Base-by-base conservation (phyloP, 2,113 vertebrate species). In the Hippocampus abdominalis region DNA sequence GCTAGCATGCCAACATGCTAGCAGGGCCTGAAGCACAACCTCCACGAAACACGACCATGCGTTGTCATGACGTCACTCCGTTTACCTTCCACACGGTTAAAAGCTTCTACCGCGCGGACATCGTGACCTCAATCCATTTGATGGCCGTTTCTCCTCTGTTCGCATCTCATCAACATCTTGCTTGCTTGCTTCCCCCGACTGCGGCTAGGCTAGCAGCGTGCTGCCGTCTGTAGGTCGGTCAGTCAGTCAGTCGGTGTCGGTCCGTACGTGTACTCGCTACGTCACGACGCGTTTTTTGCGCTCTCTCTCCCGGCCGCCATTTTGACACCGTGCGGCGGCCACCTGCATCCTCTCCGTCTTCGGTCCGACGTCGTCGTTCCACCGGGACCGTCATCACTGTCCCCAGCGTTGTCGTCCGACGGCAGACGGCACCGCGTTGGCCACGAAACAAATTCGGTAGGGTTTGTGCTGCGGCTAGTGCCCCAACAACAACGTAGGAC, bases 241-340 rank as follows among this genome's bases (percentile, higher is more conserved):
- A 12, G 54, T 57, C 54, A 12, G 54, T 25, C 5, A 2, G 7
- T 59, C 57, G 5, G 57, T 59, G 57, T 59, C 56, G 23, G 56
- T 27, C 56, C 48, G 40, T 42, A 49, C 16, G 16, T 29, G n/a
- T 10, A 60, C 40, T 44, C 32, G 4, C 32, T 21, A 60, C 57
- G 57, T 60, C 57, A 60, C 27, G 15, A 60, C 57, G 48, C 42
- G 1, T 8, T 18, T 73, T 15, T 44, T 88, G 88, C 88, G 88
- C 88, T 89, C 74, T 21, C 87, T 70, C 81, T n/a, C 4, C 8
- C 40, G 8, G 73, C 27, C 76, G 81, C 87, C 85, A 87, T 89
- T 54, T 89, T 88, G 60, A 25, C 15, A 23, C 15, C 23, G 16
- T 7, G 16, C 57, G 21, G 20, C 51, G 9, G 21, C 9, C 51